phyloP scores from a whole-genome alignment of 2,113 vertebrate genomes.

The Dasyornis broadbenti region DNA sequence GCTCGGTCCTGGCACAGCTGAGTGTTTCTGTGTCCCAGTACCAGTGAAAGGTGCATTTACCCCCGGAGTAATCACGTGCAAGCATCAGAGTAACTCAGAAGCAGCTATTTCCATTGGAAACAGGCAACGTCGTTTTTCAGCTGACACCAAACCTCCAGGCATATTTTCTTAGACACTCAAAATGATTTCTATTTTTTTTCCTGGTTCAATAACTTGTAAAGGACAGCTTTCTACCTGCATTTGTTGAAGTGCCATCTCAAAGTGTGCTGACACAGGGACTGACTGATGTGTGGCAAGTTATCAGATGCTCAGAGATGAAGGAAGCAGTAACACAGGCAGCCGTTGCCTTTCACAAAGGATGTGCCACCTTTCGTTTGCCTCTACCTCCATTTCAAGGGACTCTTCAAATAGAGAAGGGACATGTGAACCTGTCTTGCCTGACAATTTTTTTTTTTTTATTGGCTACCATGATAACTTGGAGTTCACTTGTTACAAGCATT shows the following conservation, averaged over 20 bases:
- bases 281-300: constrained; percentile 21
- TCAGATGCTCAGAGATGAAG: constrained; percentile 59
- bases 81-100: background rate
- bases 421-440: constrained; percentile 24
- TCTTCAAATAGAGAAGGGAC: constrained; percentile 20
- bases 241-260: constrained; percentile 38
- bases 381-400: constrained; percentile 36
- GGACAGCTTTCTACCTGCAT: constrained; percentile 29
- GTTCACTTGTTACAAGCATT: constrained; percentile 29
- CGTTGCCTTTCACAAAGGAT: constrained; percentile 40
- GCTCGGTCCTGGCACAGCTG: background rate
- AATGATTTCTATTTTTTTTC: background rate
- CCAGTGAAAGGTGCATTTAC: background rate
- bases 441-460: background rate
- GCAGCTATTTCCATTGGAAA: background rate
- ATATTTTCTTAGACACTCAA: background rate
- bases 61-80: background rate
- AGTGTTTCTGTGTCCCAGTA: background rate
- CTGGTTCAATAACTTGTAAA: constrained; percentile 50
- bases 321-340: constrained; percentile 30
- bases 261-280: constrained; percentile 22
- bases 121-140: background rate
- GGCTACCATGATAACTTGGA: constrained; percentile 26
- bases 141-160: background rate
- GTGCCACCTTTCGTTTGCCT: constrained; percentile 48